phyloP scores from a whole-genome alignment of 2,888 invertebrate species.

The Trachelus troglodyta region DNA sequence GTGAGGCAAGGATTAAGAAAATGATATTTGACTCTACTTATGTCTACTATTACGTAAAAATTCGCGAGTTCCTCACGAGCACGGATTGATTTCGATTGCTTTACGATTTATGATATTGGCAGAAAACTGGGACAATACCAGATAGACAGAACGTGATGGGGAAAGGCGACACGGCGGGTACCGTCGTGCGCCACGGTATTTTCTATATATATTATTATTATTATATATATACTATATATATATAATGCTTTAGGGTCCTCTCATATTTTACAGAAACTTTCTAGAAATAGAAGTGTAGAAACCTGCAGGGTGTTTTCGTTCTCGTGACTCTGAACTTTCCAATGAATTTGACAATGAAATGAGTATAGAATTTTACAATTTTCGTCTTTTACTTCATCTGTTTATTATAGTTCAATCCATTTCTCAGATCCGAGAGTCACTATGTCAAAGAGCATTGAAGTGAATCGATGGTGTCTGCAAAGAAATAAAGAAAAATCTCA shows the following conservation, averaged over 20 bases:
- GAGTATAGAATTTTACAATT: too few relatives aligned
- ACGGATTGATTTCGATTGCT: constrained; percentile 37
- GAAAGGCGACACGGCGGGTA: constrained; percentile 16
- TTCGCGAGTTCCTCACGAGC: constrained; percentile 20
- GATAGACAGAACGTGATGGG: constrained; percentile 11
- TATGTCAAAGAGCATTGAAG: too few relatives aligned
- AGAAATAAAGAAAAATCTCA: too few relatives aligned
- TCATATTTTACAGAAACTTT: background rate
- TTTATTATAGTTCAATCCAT: too few relatives aligned
- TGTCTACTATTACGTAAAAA: background rate
- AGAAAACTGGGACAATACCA: constrained; percentile 29
- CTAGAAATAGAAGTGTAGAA: too few relatives aligned
- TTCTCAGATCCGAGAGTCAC: too few relatives aligned
- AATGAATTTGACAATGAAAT: too few relatives aligned
- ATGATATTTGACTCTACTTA: background rate
- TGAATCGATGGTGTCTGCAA: too few relatives aligned
- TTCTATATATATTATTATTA: background rate
- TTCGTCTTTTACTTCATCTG: too few relatives aligned
- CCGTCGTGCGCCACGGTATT: background rate
- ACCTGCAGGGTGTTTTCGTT: too few relatives aligned
- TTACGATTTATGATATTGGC: constrained; percentile 42
- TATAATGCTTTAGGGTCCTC: background rate
- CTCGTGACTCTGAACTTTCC: too few relatives aligned
- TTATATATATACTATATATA: too few relatives aligned
- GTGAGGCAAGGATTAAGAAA: background rate